These are phyloP conservation scores for Idaea straminata DNA, from an alignment of 2,888 invertebrate species.

Conservation along the genomic window DNA sequence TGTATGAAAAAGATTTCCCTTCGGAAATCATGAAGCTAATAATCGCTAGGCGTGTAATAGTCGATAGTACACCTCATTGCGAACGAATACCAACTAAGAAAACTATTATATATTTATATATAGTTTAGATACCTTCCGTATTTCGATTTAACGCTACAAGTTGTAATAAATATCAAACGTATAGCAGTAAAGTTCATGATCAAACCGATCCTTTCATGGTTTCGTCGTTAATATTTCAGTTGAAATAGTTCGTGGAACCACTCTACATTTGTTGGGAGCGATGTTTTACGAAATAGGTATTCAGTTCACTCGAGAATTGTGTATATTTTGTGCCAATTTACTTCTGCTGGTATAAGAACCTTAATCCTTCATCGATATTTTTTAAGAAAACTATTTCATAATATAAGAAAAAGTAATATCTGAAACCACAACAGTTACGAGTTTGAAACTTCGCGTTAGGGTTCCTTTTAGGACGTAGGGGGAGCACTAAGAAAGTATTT, in stretches of 20 bases:
- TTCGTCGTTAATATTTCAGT: conserved; percentile 1
- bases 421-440: no score
- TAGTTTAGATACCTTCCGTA: not conserved
- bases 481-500: no score
- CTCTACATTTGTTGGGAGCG: not conserved
- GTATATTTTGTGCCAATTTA: not conserved
- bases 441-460: no score
- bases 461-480: no score
- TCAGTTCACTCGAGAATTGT: not conserved
- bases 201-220: not conserved
- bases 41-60: conserved; percentile 21
- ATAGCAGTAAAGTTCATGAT: conserved; percentile 1
- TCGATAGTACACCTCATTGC: conserved; percentile 18
- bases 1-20: conserved; percentile 28
- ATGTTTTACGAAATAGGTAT: not conserved
- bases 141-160: not conserved
- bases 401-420: no score
- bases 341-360: not conserved
- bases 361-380: no score
- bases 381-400: no score
- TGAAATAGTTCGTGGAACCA: not conserved
- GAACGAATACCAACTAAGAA: not conserved
- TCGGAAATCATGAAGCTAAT: conserved; percentile 27
- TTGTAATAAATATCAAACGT: not conserved
- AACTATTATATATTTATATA: not conserved